Base-by-base conservation (phyloP, 2,888 invertebrate species). In the Drosophila borborema region DNA sequence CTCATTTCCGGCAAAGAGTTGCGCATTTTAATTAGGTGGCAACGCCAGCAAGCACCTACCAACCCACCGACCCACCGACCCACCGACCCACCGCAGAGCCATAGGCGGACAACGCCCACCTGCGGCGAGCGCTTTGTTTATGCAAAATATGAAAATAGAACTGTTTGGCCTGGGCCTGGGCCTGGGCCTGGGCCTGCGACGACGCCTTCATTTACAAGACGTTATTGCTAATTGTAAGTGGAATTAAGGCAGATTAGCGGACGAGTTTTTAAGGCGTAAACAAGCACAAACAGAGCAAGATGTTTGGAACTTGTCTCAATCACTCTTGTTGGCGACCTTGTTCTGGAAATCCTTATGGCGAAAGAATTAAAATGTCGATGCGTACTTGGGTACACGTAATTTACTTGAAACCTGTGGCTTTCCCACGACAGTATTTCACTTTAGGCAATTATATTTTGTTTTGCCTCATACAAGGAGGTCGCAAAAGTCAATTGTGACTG, bases 1-100 rank as follows among this genome's bases (percentile, higher is more conserved):
- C 82, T 82, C 86, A 86, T 88, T 87, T 87, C 88, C 86, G 81
- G 86, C 80, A 82, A 84, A 88, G 84, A 86, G 88, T 87, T 86
- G 73, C 79, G 84, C 84, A 86, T 87, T 87, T 86, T 86, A 88
- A 87, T 87, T 86, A 86, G 76, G 74, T 80, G 79, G 72, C 77
- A 72, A 66, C 63, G 81, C 62, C 40, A 36, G 36, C 54, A 53
- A 65, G 38, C 28, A 28, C 41, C 46, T 5, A 46, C 7, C 31
- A 18, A 18, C 31, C 49, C 31, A n/a, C 1, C 8, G 23, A 45
- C 46, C 46, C 46, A 46, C 23, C 8, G 23, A 45, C 46, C 46
- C 46, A 46, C 23, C 46, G 23, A 6, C 14, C 46, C 43, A 56
- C 46, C 45, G 40, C 45, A 4, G 49, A 20, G 43, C 38, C 23